Percentiles rank a stretch among this genome's conserved stretches.
These are phyloP conservation scores for Microctenopoma lineatum DNA, from an alignment of 2,797 vertebrate genomes.

Conservation along the genomic window DNA sequence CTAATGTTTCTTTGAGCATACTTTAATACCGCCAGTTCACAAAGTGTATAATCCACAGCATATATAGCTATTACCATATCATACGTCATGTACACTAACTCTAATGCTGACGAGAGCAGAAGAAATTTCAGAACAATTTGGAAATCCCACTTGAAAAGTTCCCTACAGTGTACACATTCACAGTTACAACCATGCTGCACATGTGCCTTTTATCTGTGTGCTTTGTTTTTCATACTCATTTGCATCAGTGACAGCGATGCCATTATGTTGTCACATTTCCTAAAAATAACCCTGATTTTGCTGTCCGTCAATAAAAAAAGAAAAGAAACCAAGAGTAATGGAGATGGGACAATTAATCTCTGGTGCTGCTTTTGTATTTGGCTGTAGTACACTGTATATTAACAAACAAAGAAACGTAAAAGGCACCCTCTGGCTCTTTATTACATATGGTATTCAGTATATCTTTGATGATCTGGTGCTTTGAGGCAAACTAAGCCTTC, in stretches of 20 bases:
- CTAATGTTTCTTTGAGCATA: too few species aligned
- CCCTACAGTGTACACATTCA: background rate
- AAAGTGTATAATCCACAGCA: background rate
- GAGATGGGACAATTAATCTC: slow-evolving; percentile 6
- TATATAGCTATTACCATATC: background rate
- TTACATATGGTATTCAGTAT: background rate
- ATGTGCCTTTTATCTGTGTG: slow-evolving; percentile 12
- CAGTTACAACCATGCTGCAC: background rate
- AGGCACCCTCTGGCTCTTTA: too few species aligned
- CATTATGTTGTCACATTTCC: slow-evolving; percentile 37
- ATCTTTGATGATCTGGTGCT: slow-evolving; percentile 23
- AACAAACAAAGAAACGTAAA: slow-evolving; percentile 14
- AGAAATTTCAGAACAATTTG: background rate
- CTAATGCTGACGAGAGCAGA: background rate
- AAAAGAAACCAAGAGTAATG: slow-evolving; percentile 1
- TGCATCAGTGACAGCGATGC: slow-evolving; percentile 33
- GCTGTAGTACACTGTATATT: slow-evolving; percentile 16
- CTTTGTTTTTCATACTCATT: slow-evolving; percentile 40
- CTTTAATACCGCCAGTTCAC: background rate
- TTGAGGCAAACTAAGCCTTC: slow-evolving; percentile 51
- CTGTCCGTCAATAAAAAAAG: slow-evolving; percentile 13
- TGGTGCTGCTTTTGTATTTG: slow-evolving; percentile 22
- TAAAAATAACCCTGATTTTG: slow-evolving; percentile 46
- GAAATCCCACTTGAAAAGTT: slow-evolving; percentile 1
- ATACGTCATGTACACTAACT: background rate